Base-by-base conservation (phyloP, 1,140 invertebrate species). In the Hyphantria cunea region DNA sequence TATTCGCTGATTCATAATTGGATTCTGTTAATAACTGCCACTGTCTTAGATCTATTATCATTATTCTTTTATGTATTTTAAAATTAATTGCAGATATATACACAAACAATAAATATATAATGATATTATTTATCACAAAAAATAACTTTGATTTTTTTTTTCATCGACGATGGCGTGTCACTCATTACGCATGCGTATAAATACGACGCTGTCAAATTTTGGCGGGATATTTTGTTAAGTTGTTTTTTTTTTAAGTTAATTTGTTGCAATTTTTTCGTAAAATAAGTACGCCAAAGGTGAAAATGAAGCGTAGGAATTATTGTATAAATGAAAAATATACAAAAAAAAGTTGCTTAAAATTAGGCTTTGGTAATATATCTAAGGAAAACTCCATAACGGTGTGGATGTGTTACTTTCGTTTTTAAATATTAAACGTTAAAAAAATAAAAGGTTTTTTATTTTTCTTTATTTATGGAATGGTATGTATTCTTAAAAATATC, bases 271-370 rank as follows among this genome's bases (percentile, higher is more conserved):
- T 83, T 78, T 77, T 77, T 80, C 55, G 33, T 58, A 73, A 80
- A 63, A 54, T 79, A 81, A 80, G 74, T 80, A 85, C 81, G 84
- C 84, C 86, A 89, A 86, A 89, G 82, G 77, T 80, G 77, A 76
- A 72, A 68, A 74, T 73, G 14, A 62, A 52, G 70, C 64, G 39
- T 65, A 63, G 72, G 74, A 70, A 70, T 75, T 79, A 80, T 66
- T 86, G 84, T 87, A 83, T 86, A 85, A 84, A 88, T 76, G 76
- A 78, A 89, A 86, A 85, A 82, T 76, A 80, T 77, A 80, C 73
- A 85, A 84, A 87, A 84, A 84, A 87, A 86, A 78, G 70, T 78
- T 76, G 76, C 72, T 87, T 76, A 70, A 62, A 58, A 2, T 58
- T 48, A 58, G 55, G 55, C 55, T 58, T 58, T 33, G 32, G 48